Evolutionary conservation across 2,113 vertebrate species (phyloP), one percentile per base, ranked within the genome.

Genomic region (Thalassarche chlororhynchos): DNA sequence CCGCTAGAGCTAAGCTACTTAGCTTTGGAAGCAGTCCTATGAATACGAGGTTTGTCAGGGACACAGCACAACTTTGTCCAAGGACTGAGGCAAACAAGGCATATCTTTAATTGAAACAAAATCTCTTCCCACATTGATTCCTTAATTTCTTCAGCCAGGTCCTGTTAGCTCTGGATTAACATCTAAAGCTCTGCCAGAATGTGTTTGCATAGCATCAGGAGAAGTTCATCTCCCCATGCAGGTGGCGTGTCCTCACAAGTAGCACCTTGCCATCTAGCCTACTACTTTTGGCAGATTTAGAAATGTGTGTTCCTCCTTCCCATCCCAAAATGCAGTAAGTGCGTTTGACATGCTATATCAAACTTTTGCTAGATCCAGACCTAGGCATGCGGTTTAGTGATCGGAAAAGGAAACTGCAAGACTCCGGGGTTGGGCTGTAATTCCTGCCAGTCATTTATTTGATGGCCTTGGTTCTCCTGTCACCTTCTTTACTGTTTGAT

Each of bases 271-370:
- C 38, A n/a, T 51, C 64, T 25, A 62, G 32, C 38, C 54, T 52
- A 2, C 42, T 32, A 10, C 38, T 78, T 74, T 10, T 40, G 51
- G 19, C 49, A 89, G 46, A 28, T 23, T 9, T 34, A 54, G 13
- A 40, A 66, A 20, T 1, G 1, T 29, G 15, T 17, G 21, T 18
- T 81, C 20, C 19, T 46, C 14, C 17, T 85, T 58, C 28, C 25
- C 20, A 13, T 42, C 32, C 57, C 54, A 36, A 61, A 85, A 28
- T 0, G 4, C 64, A 58, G 17, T 36, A 26, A 46, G 54, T 17
- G 32, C 1, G 1, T 75, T 75, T 38, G 46, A 49, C 6, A 1
- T 3, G 25, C 29, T 32, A 1, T 40, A 17, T 24, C 36, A 20
- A 44, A 46, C 21, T 74, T 72, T 10, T 44, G 36, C 17, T 51